These are phyloP conservation scores for Wasmannia auropunctata DNA, from an alignment of 1,140 invertebrate genomes.

Conservation along the genomic window DNA sequence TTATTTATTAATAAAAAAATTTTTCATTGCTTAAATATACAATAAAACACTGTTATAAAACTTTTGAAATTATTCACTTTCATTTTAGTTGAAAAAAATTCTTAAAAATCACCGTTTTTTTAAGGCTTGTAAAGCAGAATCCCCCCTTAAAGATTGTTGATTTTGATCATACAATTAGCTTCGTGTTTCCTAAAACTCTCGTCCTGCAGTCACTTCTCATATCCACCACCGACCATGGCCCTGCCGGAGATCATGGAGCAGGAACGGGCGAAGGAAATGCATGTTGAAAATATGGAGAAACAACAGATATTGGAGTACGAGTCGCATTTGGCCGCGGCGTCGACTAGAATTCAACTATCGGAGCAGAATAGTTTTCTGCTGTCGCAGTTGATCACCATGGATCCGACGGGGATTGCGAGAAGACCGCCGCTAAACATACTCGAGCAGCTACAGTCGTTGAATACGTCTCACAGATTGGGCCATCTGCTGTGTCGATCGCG, in stretches of 20 bases:
- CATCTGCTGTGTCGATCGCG: slow-evolving; percentile 95
- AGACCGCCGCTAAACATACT: slow-evolving; percentile 91
- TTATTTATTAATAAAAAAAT: no score
- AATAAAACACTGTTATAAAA: no score
- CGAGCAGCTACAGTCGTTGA: slow-evolving; percentile 93
- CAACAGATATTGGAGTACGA: slow-evolving; percentile 97
- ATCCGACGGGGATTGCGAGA: slow-evolving; percentile 92
- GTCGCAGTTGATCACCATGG: slow-evolving; percentile 91
- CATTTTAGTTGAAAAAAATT: no score
- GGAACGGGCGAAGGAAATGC: slow-evolving; percentile 87
- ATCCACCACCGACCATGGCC: slow-evolving; percentile 90
- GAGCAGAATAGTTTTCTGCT: slow-evolving; percentile 95
- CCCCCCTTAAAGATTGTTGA: background rate
- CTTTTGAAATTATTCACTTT: no score
- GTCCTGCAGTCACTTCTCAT: slow-evolving; percentile 88
- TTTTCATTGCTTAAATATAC: no score
- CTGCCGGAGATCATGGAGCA: slow-evolving; percentile 88
- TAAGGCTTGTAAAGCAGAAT: no score
- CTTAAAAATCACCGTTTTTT: no score
- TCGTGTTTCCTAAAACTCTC: background rate
- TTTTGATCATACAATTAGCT: background rate
- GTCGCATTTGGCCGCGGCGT: slow-evolving; percentile 95
- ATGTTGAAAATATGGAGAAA: slow-evolving; percentile 91
- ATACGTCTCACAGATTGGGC: slow-evolving; percentile 93
- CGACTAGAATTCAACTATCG: slow-evolving; percentile 93